Evolutionary conservation across 37 sponge, comb jelly and placozoan genomes (phyloP), one percentile per base, ranked within the genome.

Genomic region (Eunapius fragilis): DNA sequence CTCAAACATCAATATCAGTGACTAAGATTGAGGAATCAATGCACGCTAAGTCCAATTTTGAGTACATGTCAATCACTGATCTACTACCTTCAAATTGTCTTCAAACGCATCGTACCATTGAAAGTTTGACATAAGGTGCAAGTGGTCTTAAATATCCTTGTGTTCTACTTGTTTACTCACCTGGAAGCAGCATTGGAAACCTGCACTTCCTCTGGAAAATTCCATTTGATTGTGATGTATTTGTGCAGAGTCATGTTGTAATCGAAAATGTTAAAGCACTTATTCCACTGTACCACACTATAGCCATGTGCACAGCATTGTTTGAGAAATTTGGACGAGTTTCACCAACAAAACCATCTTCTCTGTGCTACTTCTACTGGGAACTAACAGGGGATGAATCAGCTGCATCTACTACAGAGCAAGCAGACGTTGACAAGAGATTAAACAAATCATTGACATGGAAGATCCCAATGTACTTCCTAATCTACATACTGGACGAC

Each of bases 181-280:
- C 31, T 83, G 91, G 91, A 78, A 81, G 67, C 70, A 85, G 67
- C 49, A 36, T 91, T 25, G 91, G 91, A 23, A 79, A 82, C 76
- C 77, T 77, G 12, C 76, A 85, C 31, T 87, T 86, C 73, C 68
- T 91, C 26, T 91, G 87, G 91, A 77, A 73, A 50, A 69, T 89
- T 25, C 47, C 80, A 69, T 69, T n/a, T 14, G 33, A 87, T 37
- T n/a, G 25, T 41, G 28, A 47, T 13, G 74, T 37, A 50, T 36
- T 83, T 37, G 31, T n/a, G 67, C 72, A 83, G 37, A 91, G 80
- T 38, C 77, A 38, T 11, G 36, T 3, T 41, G 37, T 33, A 6
- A 71, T 91, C 79, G 86, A 85, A 80, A 75, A 79, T 27, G 30
- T 78, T 77, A 70, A 83, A 50, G 17, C 30, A 26, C 36, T 71